Evolutionary conservation across 2,888 invertebrate species (phyloP).

Genomic region (Muschampia plurimacula): DNA sequence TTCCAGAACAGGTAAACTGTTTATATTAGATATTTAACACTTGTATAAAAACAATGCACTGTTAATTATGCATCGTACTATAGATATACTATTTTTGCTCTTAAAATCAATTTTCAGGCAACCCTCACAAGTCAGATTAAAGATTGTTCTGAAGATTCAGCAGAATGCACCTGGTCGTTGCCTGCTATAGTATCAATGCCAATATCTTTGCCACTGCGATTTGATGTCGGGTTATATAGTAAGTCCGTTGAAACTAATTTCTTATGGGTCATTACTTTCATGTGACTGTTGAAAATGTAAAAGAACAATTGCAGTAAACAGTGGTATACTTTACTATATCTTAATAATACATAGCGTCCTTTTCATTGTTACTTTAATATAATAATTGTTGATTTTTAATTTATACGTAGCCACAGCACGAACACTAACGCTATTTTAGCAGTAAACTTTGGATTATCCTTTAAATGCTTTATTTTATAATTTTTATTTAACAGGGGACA

Average conservation of each 20-base stretch:
- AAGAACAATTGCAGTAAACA: no score
- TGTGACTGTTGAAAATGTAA: no score
- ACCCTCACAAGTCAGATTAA: conserved; percentile 56
- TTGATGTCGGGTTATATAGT: conserved; percentile 59
- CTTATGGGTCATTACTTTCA: no score
- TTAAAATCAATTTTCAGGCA: conserved; percentile 49
- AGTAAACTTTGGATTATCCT: neutral
- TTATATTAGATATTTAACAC: neutral
- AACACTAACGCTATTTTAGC: no score
- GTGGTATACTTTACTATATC: no score
- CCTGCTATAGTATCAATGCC: conserved; percentile 61
- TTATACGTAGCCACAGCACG: no score
- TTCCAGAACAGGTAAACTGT: conserved; percentile 20
- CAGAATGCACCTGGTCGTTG: conserved; percentile 59
- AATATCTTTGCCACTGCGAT: conserved; percentile 57
- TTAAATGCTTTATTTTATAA: neutral
- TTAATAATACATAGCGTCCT: no score
- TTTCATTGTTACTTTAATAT: no score
- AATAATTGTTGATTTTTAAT: no score
- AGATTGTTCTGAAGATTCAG: conserved; percentile 52
- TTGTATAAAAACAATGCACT: no score
- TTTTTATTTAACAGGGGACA: conserved; percentile 52
- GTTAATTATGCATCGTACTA: neutral
- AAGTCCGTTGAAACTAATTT: conserved; percentile 28
- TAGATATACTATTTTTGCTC: neutral